phyloP scores from a whole-genome alignment of 2,888 invertebrate species.

The Cephus pulcher region DNA sequence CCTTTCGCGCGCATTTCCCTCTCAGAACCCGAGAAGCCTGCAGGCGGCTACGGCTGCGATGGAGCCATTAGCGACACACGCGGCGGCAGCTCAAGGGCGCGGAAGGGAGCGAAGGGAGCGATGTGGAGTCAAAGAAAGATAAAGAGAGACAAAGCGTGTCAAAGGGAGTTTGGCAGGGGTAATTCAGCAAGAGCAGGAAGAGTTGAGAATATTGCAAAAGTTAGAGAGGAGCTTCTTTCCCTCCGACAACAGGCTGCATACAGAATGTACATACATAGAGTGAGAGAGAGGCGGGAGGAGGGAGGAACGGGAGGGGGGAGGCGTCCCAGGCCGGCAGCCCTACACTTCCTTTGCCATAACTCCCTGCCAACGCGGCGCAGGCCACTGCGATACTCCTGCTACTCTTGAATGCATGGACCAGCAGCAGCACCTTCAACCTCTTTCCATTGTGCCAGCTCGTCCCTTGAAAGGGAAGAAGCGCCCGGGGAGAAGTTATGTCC shows the following conservation, averaged over 20 bases:
- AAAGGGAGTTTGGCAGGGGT: slow-evolving; percentile 17
- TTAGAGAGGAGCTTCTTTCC: slow-evolving; percentile 41
- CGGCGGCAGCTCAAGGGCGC: neutral
- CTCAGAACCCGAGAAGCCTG: neutral
- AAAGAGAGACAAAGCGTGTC: neutral
- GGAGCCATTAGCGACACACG: slow-evolving; percentile 1
- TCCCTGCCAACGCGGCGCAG: slow-evolving; percentile 21
- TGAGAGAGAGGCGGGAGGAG: neutral
- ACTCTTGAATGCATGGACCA: slow-evolving; percentile 56
- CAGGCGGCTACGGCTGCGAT: neutral
- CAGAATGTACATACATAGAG: slow-evolving; percentile 36
- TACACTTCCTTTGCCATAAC: slow-evolving; percentile 32
- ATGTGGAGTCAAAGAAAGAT: neutral
- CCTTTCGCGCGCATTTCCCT: too few relatives aligned
- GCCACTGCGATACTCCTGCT: slow-evolving; percentile 29
- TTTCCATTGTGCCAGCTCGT: too few relatives aligned
- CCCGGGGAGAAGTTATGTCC: neutral
- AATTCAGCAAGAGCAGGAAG: slow-evolving; percentile 46
- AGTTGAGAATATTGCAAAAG: slow-evolving; percentile 54
- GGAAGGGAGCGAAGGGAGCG: neutral
- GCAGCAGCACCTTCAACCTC: neutral
- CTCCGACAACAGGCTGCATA: slow-evolving; percentile 48
- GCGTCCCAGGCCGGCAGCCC: slow-evolving; percentile 14
- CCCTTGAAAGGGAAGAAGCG: neutral
- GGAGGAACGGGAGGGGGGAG: neutral